These are phyloP conservation scores for Drosophila koepferae DNA, from an alignment of 2,888 invertebrate species.

Conservation along the genomic window DNA sequence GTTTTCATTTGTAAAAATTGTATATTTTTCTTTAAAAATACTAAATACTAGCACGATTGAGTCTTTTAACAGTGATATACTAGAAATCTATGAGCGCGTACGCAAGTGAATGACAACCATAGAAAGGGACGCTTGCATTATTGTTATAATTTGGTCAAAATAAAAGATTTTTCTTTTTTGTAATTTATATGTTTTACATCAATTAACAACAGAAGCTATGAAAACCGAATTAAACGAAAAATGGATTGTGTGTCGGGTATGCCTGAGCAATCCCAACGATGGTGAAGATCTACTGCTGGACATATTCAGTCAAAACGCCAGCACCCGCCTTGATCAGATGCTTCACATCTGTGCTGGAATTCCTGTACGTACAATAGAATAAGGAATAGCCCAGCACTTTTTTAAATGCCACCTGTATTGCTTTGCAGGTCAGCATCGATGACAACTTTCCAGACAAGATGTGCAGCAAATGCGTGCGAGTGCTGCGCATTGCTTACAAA, in stretches of 20 bases:
- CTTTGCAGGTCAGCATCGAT: conserved; percentile 72
- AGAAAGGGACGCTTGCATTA: conserved; percentile 46
- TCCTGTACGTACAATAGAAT: conserved; percentile 64
- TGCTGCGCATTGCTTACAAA: conserved; percentile 75
- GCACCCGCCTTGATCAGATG: conserved; percentile 81
- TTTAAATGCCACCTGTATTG: background rate
- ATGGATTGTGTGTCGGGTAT: conserved; percentile 82
- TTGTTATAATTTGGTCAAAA: conserved; percentile 36
- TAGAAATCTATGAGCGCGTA: background rate
- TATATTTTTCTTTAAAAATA: conserved; percentile 25
- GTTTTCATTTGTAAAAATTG: too few relatives aligned
- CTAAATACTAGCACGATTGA: conserved; percentile 27
- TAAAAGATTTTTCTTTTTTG: conserved; percentile 11
- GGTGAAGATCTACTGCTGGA: conserved; percentile 68
- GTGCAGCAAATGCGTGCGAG: conserved; percentile 74
- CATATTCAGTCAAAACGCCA: conserved; percentile 76
- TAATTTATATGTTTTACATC: conserved; percentile 24
- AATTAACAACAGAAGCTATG: conserved; percentile 54
- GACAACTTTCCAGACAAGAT: conserved; percentile 83
- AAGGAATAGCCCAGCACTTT: background rate
- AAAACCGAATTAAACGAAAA: conserved; percentile 73
- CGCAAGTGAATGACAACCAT: conserved; percentile 23
- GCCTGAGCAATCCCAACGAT: conserved; percentile 66
- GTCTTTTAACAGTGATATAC: too few relatives aligned
- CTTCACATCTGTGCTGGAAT: conserved; percentile 82